Percentiles rank a stretch among this genome's conserved stretches.
Conservation (phyloP, 2,888 invertebrate species). For the Elysia crispata region DNA sequence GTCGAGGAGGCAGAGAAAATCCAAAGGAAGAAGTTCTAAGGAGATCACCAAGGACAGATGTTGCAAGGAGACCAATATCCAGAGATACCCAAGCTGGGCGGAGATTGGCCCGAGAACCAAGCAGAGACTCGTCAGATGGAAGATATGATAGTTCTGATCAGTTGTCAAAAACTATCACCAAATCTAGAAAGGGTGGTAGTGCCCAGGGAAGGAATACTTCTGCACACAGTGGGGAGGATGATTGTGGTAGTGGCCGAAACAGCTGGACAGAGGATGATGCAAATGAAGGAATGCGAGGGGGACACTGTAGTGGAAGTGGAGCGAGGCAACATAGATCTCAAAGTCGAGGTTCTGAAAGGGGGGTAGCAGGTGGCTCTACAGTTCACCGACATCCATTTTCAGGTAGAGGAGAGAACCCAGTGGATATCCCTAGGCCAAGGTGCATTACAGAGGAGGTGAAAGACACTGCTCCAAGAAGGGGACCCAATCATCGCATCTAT, state of each 20-base stretch:
- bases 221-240: background rate
- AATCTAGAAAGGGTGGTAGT: background rate
- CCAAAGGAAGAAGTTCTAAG: constrained; percentile 27
- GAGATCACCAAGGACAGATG: too few species aligned
- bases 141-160: constrained; percentile 2
- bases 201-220: background rate
- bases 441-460: too few species aligned
- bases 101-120: constrained; percentile 29
- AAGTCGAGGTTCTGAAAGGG: constrained; percentile 20
- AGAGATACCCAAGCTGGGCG: constrained; percentile 9
- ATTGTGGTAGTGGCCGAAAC: background rate
- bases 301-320: background rate
- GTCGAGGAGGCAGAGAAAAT: constrained; percentile 9
- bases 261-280: background rate
- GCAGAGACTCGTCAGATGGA: constrained; percentile 23
- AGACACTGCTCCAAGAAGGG: background rate
- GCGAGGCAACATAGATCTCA: constrained; percentile 32
- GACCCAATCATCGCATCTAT: background rate
- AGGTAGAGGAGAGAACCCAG: too few species aligned
- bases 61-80: background rate
- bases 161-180: background rate
- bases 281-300: background rate
- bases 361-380: background rate
- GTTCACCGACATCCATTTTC: too few species aligned
- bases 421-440: constrained; percentile 21